These are phyloP conservation scores for Drosophila mimetica DNA, from an alignment of 2,888 invertebrate species.

Conservation along the genomic window DNA sequence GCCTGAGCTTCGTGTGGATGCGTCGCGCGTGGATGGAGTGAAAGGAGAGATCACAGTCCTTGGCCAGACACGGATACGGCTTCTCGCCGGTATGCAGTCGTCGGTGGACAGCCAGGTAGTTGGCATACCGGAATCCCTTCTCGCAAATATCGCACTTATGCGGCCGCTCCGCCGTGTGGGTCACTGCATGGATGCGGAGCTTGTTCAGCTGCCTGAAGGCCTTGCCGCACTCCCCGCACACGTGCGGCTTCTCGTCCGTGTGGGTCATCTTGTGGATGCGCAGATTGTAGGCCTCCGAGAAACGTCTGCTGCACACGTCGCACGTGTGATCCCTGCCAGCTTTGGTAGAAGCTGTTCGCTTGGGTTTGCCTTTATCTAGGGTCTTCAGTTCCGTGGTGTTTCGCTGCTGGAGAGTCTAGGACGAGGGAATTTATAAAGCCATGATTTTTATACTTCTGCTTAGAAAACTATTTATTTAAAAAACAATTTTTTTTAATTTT, in stretches of 20 bases:
- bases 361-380: neutral
- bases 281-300: slow-evolving; percentile 75
- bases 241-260: slow-evolving; percentile 78
- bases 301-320: slow-evolving; percentile 66
- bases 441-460: too few species aligned
- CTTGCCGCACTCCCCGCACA: slow-evolving; percentile 75
- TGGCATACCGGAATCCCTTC: slow-evolving; percentile 78
- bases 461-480: too few species aligned
- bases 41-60: slow-evolving; percentile 54
- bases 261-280: slow-evolving; percentile 81
- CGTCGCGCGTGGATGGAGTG: slow-evolving; percentile 70
- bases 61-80: slow-evolving; percentile 67
- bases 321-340: slow-evolving; percentile 35
- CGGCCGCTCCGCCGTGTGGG: slow-evolving; percentile 74
- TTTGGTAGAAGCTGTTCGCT: neutral
- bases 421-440: neutral
- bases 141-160: slow-evolving; percentile 75
- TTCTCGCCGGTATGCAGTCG: slow-evolving; percentile 81
- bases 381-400: neutral
- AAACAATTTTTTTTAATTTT: too few species aligned
- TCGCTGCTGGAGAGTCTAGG: neutral
- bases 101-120: slow-evolving; percentile 77
- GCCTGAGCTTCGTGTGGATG: slow-evolving; percentile 53
- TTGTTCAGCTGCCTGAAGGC: slow-evolving; percentile 79
- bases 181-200: slow-evolving; percentile 77